Evolutionary conservation across 2,888 invertebrate species (phyloP), one percentile per base, ranked within the genome.

Genomic region (Molanna angustata): DNA sequence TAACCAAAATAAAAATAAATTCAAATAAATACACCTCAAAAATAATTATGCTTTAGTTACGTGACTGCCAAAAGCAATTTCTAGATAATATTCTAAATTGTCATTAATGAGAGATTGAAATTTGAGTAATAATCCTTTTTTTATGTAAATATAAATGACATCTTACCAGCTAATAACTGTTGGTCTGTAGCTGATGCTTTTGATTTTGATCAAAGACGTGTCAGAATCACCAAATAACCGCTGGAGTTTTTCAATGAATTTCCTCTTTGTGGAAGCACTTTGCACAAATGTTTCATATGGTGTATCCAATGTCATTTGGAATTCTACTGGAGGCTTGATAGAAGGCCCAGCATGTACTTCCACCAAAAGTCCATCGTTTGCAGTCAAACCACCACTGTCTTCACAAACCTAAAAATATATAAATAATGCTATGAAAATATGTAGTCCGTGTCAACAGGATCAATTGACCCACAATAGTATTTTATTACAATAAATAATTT

Each of bases 221-320:
- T 86, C 83, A 18, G 73, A 72, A 69, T 94, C 93, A 1, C 85
- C 85, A 65, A 92, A 93, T 9, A 94, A 66, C 16, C 80, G 78
- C 0, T 88, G 82, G 17, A 95, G 67, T 60, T 88, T 89, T 65
- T 92, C 89, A 13, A 94, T 81, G 60, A 94, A 88, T 62, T 86
- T 87, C 22, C 89, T 80, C 65, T 93, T 89, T 66, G 85, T 79
- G 20, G 75, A 72, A 0, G 91, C 85, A 49, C 85, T 86, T 64
- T 84, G 82, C 0, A 79, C 79, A 59, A 92, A 86, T 27, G 80
- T 78, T 6, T 85, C 81, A 66, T 83, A 84, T 0, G 83, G 79
- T 41, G 83, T 80, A 60, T 86, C 85, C 65, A 94, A 72, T 0
- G 84, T 86, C 78, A 92, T 86, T 60, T 86, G 86, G 70, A 93